Conservation (phyloP, 2,888 invertebrate genomes). For the Drosophila parthenogenetica region DNA sequence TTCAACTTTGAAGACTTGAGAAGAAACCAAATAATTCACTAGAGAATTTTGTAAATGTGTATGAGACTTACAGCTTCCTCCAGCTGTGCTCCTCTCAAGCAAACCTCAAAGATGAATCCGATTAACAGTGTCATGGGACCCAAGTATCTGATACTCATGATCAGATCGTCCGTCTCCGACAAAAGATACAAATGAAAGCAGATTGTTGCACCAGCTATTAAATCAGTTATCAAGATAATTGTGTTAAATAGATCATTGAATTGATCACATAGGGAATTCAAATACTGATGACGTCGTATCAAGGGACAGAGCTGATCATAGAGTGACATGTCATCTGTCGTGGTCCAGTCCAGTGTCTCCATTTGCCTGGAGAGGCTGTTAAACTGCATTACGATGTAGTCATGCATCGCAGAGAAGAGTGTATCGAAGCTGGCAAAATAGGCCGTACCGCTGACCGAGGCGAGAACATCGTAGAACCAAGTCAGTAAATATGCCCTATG, state of each 20-base stretch:
- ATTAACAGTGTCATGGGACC: slow-evolving; percentile 21
- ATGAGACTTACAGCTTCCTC: slow-evolving; percentile 58
- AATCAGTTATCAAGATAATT: slow-evolving; percentile 36
- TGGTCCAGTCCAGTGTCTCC: slow-evolving; percentile 11
- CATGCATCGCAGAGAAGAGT: slow-evolving; percentile 53
- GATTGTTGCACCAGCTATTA: slow-evolving; percentile 47
- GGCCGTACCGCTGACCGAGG: slow-evolving; percentile 26
- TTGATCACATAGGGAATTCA: slow-evolving; percentile 44
- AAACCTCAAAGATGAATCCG: slow-evolving; percentile 58
- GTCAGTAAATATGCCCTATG: slow-evolving; percentile 43
- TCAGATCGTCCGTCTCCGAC: slow-evolving; percentile 42
- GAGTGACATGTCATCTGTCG: background rate
- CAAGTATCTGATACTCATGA: slow-evolving; percentile 25
- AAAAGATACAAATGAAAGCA: slow-evolving; percentile 65
- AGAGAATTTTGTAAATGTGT: background rate
- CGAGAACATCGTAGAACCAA: slow-evolving; percentile 29
- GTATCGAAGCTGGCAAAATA: slow-evolving; percentile 50
- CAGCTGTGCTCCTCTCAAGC: slow-evolving; percentile 55
- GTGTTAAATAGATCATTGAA: slow-evolving; percentile 64
- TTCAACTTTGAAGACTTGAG: slow-evolving; percentile 47
- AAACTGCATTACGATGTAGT: slow-evolving; percentile 61
- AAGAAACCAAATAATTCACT: too few relatives aligned
- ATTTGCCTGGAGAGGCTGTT: slow-evolving; percentile 30
- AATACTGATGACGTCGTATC: slow-evolving; percentile 56
- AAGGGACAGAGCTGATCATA: slow-evolving; percentile 21